A percentile compares a stretch with the other conserved stretches of the same genome.
Evolutionary conservation across 2,888 invertebrate genomes (phyloP).

Genomic region (Exocentrus adspersus): DNA sequence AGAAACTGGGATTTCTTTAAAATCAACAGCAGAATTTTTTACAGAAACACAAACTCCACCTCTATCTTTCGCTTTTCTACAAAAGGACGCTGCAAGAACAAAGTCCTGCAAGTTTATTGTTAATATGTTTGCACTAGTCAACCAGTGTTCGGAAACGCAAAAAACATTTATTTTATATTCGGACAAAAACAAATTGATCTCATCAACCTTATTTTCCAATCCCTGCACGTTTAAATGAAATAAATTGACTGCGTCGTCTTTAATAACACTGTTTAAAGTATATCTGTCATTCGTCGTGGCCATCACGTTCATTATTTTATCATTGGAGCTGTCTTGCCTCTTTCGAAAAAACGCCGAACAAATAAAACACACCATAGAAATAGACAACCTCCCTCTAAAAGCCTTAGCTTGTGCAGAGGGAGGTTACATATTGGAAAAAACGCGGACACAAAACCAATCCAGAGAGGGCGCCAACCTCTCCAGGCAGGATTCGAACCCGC

Average conservation of each 20-base stretch:
- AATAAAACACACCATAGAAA: too few relatives aligned
- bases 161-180: neutral
- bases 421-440: too few relatives aligned
- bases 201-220: neutral
- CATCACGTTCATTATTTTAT: too few relatives aligned
- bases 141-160: neutral
- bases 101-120: too few relatives aligned
- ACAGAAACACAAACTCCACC: neutral
- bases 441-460: too few relatives aligned
- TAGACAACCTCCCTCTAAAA: too few relatives aligned
- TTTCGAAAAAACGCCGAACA: too few relatives aligned
- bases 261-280: neutral
- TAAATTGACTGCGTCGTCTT: neutral
- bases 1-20: slow-evolving; percentile 4
- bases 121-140: too few relatives aligned
- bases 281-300: neutral
- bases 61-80: neutral
- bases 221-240: neutral
- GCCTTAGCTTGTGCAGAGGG: too few relatives aligned
- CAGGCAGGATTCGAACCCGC: too few relatives aligned
- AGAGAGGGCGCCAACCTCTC: too few relatives aligned
- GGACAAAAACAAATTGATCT: neutral
- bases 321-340: too few relatives aligned
- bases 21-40: neutral
- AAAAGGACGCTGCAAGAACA: neutral